Percentiles rank a stretch among this genome's conserved stretches.
Conservation (phyloP, 2,888 invertebrate species). For the Eudasyphora cyanicolor region DNA sequence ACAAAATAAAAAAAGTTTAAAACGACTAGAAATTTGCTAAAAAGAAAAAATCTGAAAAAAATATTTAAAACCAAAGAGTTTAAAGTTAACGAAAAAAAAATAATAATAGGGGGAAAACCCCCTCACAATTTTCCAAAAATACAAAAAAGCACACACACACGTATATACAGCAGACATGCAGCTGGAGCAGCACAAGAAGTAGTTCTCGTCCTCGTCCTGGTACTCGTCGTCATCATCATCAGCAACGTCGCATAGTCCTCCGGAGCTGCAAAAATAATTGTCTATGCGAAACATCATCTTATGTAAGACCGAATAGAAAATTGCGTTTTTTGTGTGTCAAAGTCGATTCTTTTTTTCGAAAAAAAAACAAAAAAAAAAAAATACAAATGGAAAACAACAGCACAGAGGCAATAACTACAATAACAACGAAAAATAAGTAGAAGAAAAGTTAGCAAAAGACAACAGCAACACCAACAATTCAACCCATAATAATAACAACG, state of each 20-base stretch:
- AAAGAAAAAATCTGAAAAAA: neutral
- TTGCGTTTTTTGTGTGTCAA: slow-evolving; percentile 51
- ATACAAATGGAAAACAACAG: neutral
- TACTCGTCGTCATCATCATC: neutral
- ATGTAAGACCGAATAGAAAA: slow-evolving; percentile 63
- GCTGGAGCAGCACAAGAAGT: neutral
- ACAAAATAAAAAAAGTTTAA: neutral
- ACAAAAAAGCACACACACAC: neutral
- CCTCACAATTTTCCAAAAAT: neutral
- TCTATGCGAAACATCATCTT: slow-evolving; percentile 59
- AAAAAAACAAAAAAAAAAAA: neutral
- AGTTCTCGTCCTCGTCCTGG: too few species aligned
- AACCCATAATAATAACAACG: slow-evolving; percentile 6
- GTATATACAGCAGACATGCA: neutral
- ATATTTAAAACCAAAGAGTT: neutral
- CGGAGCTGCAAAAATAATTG: slow-evolving; percentile 31
- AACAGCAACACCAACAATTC: neutral
- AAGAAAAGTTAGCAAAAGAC: neutral
- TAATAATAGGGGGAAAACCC: neutral
- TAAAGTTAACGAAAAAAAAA: neutral
- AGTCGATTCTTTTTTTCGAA: neutral
- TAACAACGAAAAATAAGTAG: neutral
- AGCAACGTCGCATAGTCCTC: slow-evolving; percentile 17
- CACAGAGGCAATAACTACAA: neutral
- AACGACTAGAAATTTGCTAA: neutral